Base-by-base conservation (phyloP, 2,113 vertebrate species). In the Nibea coibor region DNA sequence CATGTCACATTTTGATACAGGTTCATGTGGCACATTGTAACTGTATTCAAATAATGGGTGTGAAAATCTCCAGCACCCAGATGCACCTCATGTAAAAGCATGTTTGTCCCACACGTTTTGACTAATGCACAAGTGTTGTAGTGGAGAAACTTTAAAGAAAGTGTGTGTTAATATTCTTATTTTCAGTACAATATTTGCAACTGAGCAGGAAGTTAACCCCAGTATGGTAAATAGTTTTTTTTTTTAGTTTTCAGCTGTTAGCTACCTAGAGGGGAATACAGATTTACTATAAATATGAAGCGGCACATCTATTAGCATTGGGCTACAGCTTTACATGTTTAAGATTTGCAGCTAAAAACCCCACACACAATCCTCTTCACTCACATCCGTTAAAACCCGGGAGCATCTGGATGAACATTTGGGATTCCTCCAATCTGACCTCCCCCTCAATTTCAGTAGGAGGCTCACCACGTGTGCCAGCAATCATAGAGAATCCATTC, bases 401-500 rank as follows among this genome's bases (percentile, higher is more conserved):
- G 39, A 69, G 68, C 72, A 81, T 77, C 65, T 51, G 47, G 61
- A 68, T 1, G 0, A 50, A 67, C 20, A 58, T 73, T 66, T 63
- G 51, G 42, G 50, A 78, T 48, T 82, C 12, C 26, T 82, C 75
- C 59, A 72, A 69, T 45, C 26, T 48, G 31, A 70, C 59, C 69
- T 69, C 69, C 72, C 19, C 48, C 47, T 80, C 42, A 51, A 11
- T 72, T 58, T 42, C 17, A 35, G 71, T 3, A 70, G 63, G 75
- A 24, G 20, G 14, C 58, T 22, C 15, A 2, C 22, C 39, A 19
- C 0, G 2, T 63, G 64, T 77, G 54, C 50, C 72, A 80, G 42
- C 22, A 81, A 85, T 74, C 77, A 85, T n/a, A 75, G 22, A 45
- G 42, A 69, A 83, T 81, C 24, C 50, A 58, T 39, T 20, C 28